phyloP scores from a whole-genome alignment of 2,797 vertebrate species.

The Scarus forsteni region DNA sequence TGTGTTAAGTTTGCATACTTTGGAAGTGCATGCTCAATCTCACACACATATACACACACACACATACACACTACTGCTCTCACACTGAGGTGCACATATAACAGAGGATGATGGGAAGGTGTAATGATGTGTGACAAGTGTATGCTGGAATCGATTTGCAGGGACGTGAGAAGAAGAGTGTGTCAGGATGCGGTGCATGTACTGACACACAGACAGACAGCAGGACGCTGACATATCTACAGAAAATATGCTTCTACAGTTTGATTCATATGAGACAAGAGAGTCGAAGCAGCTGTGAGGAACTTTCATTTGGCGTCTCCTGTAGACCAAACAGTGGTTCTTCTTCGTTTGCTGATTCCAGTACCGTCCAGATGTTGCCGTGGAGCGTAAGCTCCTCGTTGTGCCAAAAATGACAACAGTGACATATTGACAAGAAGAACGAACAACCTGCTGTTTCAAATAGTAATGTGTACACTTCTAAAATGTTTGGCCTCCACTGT shows the following conservation, averaged over 20 bases:
- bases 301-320: too few relatives aligned
- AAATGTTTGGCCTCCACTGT: too few relatives aligned
- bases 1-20: slow-evolving; percentile 53
- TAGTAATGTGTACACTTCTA: too few relatives aligned
- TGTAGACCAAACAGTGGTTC: too few relatives aligned
- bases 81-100: slow-evolving; percentile 36
- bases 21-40: slow-evolving; percentile 40
- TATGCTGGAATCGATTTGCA: slow-evolving; percentile 69
- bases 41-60: slow-evolving; percentile 15
- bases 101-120: slow-evolving; percentile 61
- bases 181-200: slow-evolving; percentile 2
- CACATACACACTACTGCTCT: slow-evolving; percentile 7
- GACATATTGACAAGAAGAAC: too few relatives aligned
- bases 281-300: not conserved
- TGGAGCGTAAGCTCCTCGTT: too few relatives aligned
- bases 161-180: slow-evolving; percentile 31
- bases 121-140: slow-evolving; percentile 76
- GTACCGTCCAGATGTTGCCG: too few relatives aligned
- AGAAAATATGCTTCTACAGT: slow-evolving; percentile 32
- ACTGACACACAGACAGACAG: slow-evolving; percentile 4
- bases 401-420: too few relatives aligned
- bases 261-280: slow-evolving; percentile 27
- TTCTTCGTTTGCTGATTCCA: too few relatives aligned
- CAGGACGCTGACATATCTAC: slow-evolving; percentile 22
- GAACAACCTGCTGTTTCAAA: too few relatives aligned